Conservation (phyloP, 2,797 vertebrate species). For the Acanthornis magna region DNA sequence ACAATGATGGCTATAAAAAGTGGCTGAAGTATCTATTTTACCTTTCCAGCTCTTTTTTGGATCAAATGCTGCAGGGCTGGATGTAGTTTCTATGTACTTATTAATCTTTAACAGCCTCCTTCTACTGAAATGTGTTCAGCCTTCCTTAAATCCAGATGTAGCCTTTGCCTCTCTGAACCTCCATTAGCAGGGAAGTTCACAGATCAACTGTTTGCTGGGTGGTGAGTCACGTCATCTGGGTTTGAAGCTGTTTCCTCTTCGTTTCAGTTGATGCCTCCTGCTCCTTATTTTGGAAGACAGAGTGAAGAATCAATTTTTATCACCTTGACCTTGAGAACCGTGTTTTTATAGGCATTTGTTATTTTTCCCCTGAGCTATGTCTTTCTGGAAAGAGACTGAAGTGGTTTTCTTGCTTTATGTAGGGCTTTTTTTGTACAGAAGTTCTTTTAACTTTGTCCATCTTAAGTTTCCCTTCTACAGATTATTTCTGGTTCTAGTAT, state of each 20-base stretch:
- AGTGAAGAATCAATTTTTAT: constrained; percentile 43
- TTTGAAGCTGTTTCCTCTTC: not conserved
- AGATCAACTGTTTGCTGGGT: not conserved
- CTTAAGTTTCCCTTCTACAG: not conserved
- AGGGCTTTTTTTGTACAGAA: not conserved
- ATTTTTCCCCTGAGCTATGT: not conserved
- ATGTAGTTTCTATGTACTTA: not conserved
- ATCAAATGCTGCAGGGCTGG: not conserved
- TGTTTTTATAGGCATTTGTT: not conserved
- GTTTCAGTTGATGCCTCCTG: not conserved
- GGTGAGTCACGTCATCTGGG: not conserved
- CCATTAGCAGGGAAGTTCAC: not conserved
- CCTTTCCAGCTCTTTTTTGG: not conserved
- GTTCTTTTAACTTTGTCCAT: not conserved
- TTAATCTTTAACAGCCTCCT: not conserved
- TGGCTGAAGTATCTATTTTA: not conserved
- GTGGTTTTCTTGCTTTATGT: not conserved
- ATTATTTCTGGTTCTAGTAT: not conserved
- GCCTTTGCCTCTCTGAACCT: not conserved
- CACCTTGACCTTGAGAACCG: constrained; percentile 7
- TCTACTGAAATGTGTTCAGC: not conserved
- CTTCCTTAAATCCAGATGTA: not conserved
- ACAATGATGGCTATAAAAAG: not conserved
- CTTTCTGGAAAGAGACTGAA: not conserved
- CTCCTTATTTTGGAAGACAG: constrained; percentile 10